Conservation (phyloP, 1,140 invertebrate species). For the Samia ricini region DNA sequence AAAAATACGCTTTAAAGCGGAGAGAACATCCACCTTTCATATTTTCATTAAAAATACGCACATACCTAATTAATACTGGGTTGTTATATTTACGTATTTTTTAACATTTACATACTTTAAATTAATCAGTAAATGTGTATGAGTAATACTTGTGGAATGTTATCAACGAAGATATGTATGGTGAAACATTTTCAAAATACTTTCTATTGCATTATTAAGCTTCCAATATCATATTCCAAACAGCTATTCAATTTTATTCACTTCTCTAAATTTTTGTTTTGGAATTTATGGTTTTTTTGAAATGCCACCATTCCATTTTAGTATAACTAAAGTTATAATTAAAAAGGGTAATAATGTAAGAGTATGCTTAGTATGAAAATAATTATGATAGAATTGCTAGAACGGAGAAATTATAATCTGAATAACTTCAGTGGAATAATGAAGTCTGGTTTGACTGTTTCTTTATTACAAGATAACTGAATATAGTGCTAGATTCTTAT, state of each 20-base stretch:
- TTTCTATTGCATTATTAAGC: conserved; percentile 20
- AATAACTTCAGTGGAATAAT: no score
- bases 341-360: no score
- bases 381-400: no score
- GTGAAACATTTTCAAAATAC: conserved; percentile 14
- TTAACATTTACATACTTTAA: neutral
- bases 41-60: neutral
- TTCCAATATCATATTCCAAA: conserved; percentile 12
- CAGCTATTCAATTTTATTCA: neutral
- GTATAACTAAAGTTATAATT: no score
- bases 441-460: no score
- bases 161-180: conserved; percentile 8
- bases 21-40: neutral
- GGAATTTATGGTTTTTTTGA: neutral
- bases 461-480: no score
- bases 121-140: conserved; percentile 7
- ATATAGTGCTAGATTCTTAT: no score
- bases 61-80: neutral
- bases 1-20: neutral
- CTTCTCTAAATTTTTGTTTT: neutral
- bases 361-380: no score
- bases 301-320: neutral
- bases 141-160: conserved; percentile 12
- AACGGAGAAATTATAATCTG: no score
- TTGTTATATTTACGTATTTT: neutral